phyloP scores from a whole-genome alignment of 2,113 vertebrate genomes.

The Pleuronectes platessa region DNA sequence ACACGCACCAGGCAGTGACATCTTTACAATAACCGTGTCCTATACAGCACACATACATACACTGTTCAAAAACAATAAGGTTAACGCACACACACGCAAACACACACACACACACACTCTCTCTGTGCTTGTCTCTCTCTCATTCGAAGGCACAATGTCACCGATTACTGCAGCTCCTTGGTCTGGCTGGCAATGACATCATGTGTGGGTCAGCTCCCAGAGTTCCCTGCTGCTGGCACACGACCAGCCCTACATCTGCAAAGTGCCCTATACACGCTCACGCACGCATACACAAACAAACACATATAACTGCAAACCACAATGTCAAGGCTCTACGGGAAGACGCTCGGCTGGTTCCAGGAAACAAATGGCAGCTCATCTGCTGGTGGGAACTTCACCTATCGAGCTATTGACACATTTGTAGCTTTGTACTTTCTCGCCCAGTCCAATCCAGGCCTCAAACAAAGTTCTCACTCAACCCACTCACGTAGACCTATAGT shows the following conservation, averaged over 20 bases:
- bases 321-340: too few species aligned
- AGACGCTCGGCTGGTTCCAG: not conserved
- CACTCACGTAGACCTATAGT: not conserved
- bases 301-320: not conserved
- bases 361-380: not conserved
- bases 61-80: not conserved
- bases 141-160: slow-evolving; percentile 52
- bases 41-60: not conserved
- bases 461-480: not conserved
- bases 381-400: not conserved
- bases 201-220: slow-evolving; percentile 56
- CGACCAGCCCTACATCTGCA: slow-evolving; percentile 52
- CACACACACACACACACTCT: not conserved
- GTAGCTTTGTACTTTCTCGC: not conserved
- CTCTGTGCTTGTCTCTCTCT: slow-evolving; percentile 18
- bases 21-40: not conserved
- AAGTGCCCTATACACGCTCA: slow-evolving; percentile 9
- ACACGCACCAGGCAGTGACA: slow-evolving; percentile 35
- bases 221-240: slow-evolving; percentile 58
- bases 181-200: slow-evolving; percentile 69
- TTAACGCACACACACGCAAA: not conserved
- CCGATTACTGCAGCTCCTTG: slow-evolving; percentile 58
- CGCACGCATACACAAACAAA: slow-evolving; percentile 24
- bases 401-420: not conserved
- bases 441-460: not conserved